These are phyloP conservation scores for Martes martes DNA, from an alignment of 2,113 vertebrate genomes.

Conservation along the genomic window DNA sequence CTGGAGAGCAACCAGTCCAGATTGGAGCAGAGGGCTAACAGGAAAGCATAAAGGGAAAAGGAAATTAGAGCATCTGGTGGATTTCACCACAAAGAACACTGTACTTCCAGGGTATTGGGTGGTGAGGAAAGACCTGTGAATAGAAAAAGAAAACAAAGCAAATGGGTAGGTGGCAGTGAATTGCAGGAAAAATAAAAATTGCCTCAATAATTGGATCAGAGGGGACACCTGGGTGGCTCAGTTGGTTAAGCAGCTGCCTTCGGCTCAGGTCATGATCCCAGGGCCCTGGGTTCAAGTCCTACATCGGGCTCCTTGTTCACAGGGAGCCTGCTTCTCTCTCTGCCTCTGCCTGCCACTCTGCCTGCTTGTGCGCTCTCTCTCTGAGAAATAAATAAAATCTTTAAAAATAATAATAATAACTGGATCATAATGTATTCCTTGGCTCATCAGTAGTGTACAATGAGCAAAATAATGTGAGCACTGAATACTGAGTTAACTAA, in stretches of 20 bases:
- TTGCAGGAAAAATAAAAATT: background rate
- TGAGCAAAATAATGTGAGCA: background rate
- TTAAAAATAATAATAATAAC: background rate
- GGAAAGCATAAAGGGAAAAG: background rate
- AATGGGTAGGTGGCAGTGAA: background rate
- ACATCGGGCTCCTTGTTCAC: no score
- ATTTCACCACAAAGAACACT: background rate
- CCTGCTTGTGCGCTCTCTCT: no score
- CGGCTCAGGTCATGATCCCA: no score
- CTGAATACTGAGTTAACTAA: background rate
- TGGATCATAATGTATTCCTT: background rate
- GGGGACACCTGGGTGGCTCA: no score
- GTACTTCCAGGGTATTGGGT: background rate
- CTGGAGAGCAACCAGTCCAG: background rate
- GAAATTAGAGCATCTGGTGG: background rate
- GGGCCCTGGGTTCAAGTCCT: no score
- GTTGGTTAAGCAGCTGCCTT: no score
- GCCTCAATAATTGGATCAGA: background rate
- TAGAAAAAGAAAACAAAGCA: slow-evolving; percentile 7
- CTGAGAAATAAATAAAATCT: no score
- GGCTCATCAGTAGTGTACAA: background rate
- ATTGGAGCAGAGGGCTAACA: background rate
- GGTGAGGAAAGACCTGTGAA: background rate
- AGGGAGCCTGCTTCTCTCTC: no score
- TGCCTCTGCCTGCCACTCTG: no score